Evolutionary conservation across 2,113 vertebrate genomes (phyloP).

Genomic region (Proterorhinus semilunaris): DNA sequence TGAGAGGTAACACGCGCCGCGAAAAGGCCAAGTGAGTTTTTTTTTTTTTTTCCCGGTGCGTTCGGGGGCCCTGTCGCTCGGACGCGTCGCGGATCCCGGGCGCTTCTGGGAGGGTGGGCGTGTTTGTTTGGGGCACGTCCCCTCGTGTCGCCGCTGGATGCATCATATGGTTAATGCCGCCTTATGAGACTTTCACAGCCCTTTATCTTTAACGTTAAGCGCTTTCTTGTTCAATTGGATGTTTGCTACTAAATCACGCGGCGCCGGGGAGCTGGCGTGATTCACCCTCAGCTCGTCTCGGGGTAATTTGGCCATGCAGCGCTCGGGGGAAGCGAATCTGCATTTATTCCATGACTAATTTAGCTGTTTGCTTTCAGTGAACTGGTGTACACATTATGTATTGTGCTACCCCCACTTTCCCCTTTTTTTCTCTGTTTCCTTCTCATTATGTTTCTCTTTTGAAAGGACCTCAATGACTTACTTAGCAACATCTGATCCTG

Average conservation of each 20-base stretch:
- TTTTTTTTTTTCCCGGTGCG: slow-evolving; percentile 17
- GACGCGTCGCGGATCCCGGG: slow-evolving; percentile 37
- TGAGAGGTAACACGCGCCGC: slow-evolving; percentile 63
- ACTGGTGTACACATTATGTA: slow-evolving; percentile 59
- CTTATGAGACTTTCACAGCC: slow-evolving; percentile 64
- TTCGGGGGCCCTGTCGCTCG: slow-evolving; percentile 37
- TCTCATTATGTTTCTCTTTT: slow-evolving; percentile 53
- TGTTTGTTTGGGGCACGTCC: slow-evolving; percentile 44
- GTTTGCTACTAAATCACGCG: slow-evolving; percentile 74
- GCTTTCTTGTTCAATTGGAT: slow-evolving; percentile 76
- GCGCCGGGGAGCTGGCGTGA: slow-evolving; percentile 59
- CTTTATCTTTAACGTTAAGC: slow-evolving; percentile 73
- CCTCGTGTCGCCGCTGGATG: slow-evolving; percentile 42
- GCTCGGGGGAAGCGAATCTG: slow-evolving; percentile 70
- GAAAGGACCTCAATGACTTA: slow-evolving; percentile 46
- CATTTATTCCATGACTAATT: slow-evolving; percentile 68
- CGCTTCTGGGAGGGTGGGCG: slow-evolving; percentile 40
- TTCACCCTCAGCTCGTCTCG: slow-evolving; percentile 66
- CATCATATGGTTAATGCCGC: slow-evolving; percentile 57
- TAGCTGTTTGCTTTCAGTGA: slow-evolving; percentile 71
- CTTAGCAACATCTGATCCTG: slow-evolving; percentile 36
- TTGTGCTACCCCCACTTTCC: slow-evolving; percentile 34
- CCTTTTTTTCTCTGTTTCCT: slow-evolving; percentile 41
- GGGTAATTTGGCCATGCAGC: slow-evolving; percentile 65
- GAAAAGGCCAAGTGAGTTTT: slow-evolving; percentile 71